Conservation (phyloP, 1,140 invertebrate species). For the Scaptomyza pallida region DNA sequence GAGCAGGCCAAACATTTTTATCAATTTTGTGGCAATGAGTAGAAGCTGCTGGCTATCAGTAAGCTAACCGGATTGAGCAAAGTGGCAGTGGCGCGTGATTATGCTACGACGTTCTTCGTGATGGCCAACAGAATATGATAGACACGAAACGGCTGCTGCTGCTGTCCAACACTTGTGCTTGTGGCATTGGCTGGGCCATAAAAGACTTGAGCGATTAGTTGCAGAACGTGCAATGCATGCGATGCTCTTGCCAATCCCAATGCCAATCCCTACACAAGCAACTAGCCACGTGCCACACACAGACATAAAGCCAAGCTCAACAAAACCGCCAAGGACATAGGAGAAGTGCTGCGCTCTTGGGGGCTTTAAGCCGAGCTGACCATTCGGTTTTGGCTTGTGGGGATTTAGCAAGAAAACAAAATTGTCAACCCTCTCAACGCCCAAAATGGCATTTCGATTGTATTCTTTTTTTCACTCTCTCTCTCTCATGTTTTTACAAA, state of each 20-base stretch:
- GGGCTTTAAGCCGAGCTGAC: constrained; percentile 59
- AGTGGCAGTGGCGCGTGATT: constrained; percentile 63
- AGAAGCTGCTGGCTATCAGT: constrained; percentile 34
- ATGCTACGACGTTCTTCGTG: too few relatives aligned
- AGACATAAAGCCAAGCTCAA: constrained; percentile 47
- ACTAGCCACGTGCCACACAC: constrained; percentile 51
- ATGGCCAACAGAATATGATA: constrained; percentile 40
- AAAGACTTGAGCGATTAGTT: constrained; percentile 80
- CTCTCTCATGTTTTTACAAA: constrained; percentile 8
- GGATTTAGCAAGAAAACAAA: constrained; percentile 64
- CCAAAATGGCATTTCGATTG: constrained; percentile 30
- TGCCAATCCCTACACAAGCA: not conserved
- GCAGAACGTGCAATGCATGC: constrained; percentile 71
- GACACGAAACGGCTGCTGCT: constrained; percentile 40
- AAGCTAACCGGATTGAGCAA: constrained; percentile 69
- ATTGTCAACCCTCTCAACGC: constrained; percentile 44
- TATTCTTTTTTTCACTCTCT: not conserved
- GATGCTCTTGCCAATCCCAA: constrained; percentile 6
- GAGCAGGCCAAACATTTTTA: constrained; percentile 56
- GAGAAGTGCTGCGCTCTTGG: constrained; percentile 5
- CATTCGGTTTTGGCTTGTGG: constrained; percentile 35
- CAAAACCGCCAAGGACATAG: constrained; percentile 27
- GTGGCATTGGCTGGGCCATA: constrained; percentile 51
- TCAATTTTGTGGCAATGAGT: constrained; percentile 51
- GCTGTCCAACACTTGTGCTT: constrained; percentile 27